phyloP scores from a whole-genome alignment of 2,888 invertebrate genomes.

The Pachymerium ferrugineum region DNA sequence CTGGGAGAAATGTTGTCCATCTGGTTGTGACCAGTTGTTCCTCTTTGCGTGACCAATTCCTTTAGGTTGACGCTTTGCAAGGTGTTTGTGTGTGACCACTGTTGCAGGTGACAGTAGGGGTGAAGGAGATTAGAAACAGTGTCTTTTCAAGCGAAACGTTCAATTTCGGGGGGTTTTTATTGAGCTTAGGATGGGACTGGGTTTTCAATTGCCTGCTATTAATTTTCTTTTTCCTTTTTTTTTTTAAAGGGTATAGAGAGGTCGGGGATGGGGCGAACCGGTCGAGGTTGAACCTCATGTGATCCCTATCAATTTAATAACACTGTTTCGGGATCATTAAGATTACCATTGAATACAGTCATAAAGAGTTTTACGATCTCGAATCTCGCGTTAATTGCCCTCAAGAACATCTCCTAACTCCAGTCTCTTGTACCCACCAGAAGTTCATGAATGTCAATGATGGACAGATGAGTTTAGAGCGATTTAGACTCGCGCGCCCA shows the following conservation, averaged over 20 bases:
- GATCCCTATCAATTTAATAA: slow-evolving; percentile 19
- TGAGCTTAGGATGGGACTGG: neutral
- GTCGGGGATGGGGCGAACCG: no score
- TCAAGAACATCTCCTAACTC: neutral
- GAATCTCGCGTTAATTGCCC: slow-evolving; percentile 4
- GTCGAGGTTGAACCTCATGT: neutral
- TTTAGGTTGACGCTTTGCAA: slow-evolving; percentile 1
- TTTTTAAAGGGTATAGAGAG: neutral
- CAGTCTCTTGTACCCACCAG: neutral
- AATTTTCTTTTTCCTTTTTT: neutral
- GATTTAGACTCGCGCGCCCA: neutral
- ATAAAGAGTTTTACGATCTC: neutral
- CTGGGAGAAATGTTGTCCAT: neutral
- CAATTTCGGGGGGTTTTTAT: neutral
- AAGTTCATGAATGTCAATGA: slow-evolving; percentile 19
- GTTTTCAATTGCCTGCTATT: neutral
- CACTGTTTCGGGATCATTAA: slow-evolving; percentile 15
- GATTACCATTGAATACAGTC: slow-evolving; percentile 4
- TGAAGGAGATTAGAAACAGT: slow-evolving; percentile 2
- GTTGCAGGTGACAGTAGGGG: slow-evolving; percentile 17
- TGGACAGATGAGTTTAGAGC: neutral
- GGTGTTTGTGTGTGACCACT: slow-evolving; percentile 6
- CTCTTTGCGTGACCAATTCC: slow-evolving; percentile 3
- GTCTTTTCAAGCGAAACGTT: neutral
- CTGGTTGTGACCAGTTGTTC: neutral